Evolutionary conservation across 2,888 invertebrate species (phyloP), one percentile per base, ranked within the genome.

Genomic region (Noctuana brunneofusca): DNA sequence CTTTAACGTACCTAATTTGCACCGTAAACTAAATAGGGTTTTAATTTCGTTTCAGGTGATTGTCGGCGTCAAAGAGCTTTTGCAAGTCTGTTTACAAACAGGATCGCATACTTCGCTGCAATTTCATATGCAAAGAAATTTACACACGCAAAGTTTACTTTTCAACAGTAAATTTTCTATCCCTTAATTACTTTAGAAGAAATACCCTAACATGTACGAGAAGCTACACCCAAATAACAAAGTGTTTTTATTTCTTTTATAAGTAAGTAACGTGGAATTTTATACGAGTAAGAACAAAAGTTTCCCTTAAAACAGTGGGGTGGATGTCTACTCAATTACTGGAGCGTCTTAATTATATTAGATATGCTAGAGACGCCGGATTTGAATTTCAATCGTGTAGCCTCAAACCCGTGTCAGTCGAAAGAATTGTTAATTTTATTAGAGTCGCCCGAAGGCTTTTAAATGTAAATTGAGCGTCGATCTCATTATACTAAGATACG

Each of bases 341-440:
- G 75, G 70, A 75, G 71, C 75, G 76, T 76, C 83, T 83, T 88
- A 89, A 90, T 90, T 89, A 83, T 83, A 86, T 89, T 86, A 86
- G 80, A 81, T 79, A 83, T 82, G 81, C 83, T 76, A 66, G 78
- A 83, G 80, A 80, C 82, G 78, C 74, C 73, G 80, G 75, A 89
- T 89, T 89, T 88, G 86, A 89, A 90, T 89, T 88, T 86, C 87
- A 89, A 89, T 88, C 81, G 78, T 66, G 76, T 70, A 75, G 71
- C 76, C 78, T 74, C 74, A 75, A 80, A 79, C 75, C 76, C 70
- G 69, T 70, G 78, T 78, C 76, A 78, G 75, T 78, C 79, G 81
- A 83, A 86, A 81, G 80, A 84, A 82, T 80, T 78, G 85, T 84
- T 86, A 86, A 89, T 87, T 87, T 83, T 75, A 85, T 88, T 87